Evolutionary conservation across 2,888 invertebrate genomes (phyloP), one percentile per base, ranked within the genome.

Genomic region (Heliconius hortense): DNA sequence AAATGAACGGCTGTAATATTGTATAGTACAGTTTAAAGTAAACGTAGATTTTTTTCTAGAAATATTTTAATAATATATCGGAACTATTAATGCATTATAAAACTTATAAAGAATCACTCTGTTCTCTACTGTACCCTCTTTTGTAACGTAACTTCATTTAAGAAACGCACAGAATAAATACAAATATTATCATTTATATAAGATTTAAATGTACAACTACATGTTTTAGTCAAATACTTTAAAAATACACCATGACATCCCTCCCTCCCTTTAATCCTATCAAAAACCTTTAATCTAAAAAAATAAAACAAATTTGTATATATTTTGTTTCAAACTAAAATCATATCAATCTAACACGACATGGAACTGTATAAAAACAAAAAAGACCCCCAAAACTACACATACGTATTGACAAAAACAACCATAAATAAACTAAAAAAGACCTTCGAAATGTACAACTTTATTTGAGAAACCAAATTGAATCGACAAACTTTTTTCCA

Each of bases 401-500:
- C n/a, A 18, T n/a, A 56, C 31, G n/a, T 24, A 69, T 53, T 15
- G 15, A 56, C 35, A 69, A 35, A 69, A 69, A 56, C n/a, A 24
- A 13, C 15, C 15, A 69, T 56, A 69, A 56, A 69, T 56, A 69
- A 56, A 69, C 56, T n/a, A 67, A 59, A n/a, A 39, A 35, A 67
- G 21, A 11, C 28, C n/a, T 11, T 10, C 31, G 31, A 62, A 73
- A 74, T 48, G 48, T 62, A 74, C 48, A 43, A 68, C 53, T 69
- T 68, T n/a, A 60, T 74, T 69, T 69, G 74, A n/a, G 62, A 74
- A 62, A 74, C 60, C 69, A 74, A 74, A 74, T 74, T 74, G 68
- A 68, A 74, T 74, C 53, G 48, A 68, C 66, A 68, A 77, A 78
- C 74, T 70, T 77, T 77, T 76, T 77, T 78, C 86, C 88, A 69